Conservation (phyloP, 1,140 invertebrate species). For the Idris sp. region DNA sequence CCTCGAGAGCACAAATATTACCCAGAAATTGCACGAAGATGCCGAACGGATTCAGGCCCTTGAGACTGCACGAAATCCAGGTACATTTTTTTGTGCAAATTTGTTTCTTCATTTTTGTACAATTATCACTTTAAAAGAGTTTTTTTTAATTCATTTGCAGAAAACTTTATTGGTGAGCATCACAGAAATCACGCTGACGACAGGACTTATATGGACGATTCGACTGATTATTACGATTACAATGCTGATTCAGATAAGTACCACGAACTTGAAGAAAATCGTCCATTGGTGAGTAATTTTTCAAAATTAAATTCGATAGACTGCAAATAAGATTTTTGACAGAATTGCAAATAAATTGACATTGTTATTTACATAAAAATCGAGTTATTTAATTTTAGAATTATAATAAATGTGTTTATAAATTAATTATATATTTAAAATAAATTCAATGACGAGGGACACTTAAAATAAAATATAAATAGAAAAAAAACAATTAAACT, state of each 20-base stretch:
- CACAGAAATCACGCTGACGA: conserved; percentile 55
- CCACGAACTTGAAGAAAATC: conserved; percentile 52
- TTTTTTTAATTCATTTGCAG: conserved; percentile 36
- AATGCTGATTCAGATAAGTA: conserved; percentile 63
- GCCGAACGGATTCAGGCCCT: conserved; percentile 65
- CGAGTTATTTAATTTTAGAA: too few species aligned
- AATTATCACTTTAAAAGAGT: background rate
- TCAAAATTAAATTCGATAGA: too few species aligned
- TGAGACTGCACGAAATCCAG: conserved; percentile 67
- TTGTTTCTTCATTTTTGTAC: too few species aligned
- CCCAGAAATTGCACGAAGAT: conserved; percentile 66
- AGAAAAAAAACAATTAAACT: too few species aligned
- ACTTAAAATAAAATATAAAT: too few species aligned
- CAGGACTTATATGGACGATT: conserved; percentile 65
- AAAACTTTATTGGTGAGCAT: conserved; percentile 56
- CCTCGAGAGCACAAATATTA: conserved; percentile 77
- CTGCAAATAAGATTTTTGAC: too few species aligned
- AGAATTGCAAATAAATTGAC: too few species aligned
- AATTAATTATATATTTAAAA: too few species aligned
- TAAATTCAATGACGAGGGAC: too few species aligned
- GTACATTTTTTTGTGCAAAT: conserved; percentile 43
- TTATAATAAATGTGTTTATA: too few species aligned
- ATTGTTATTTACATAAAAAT: too few species aligned
- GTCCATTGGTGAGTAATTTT: too few species aligned
- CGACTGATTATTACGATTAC: conserved; percentile 64